Conservation (phyloP, 23 tunicate genomes). For the Pegea sp. region DNA sequence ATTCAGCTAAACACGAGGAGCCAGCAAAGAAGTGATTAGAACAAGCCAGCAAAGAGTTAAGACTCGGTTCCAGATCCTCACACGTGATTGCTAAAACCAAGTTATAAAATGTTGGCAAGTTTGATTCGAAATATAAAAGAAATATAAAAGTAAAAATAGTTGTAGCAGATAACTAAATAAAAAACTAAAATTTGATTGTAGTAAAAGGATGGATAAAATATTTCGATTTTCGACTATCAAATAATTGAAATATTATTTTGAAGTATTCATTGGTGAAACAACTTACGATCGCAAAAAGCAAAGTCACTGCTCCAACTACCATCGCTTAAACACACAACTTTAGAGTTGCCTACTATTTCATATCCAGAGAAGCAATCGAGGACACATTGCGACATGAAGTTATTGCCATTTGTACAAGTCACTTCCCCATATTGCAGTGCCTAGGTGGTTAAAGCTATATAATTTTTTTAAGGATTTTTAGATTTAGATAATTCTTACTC, state of each 20-base stretch:
- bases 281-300: slow-evolving; percentile 49
- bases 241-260: neutral
- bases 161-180: neutral
- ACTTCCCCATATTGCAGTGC: slow-evolving; percentile 35
- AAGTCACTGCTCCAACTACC: slow-evolving; percentile 48
- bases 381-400: slow-evolving; percentile 27
- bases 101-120: no score
- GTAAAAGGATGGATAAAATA: no score
- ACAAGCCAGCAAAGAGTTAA: no score
- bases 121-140: no score
- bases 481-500: slow-evolving; percentile 5
- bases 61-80: no score
- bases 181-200: no score
- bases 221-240: neutral
- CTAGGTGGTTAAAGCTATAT: slow-evolving; percentile 4
- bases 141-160: no score
- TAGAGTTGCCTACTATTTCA: slow-evolving; percentile 24
- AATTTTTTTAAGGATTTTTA: neutral
- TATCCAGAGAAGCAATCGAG: slow-evolving; percentile 36
- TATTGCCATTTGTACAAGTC: slow-evolving; percentile 46
- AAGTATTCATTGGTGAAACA: neutral
- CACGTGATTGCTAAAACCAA: no score
- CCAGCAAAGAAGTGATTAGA: no score
- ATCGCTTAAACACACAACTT: slow-evolving; percentile 13
- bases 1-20: no score